Evolutionary conservation across 2,888 invertebrate species (phyloP), one percentile per base, ranked within the genome.

Genomic region (Atrina japonica): DNA sequence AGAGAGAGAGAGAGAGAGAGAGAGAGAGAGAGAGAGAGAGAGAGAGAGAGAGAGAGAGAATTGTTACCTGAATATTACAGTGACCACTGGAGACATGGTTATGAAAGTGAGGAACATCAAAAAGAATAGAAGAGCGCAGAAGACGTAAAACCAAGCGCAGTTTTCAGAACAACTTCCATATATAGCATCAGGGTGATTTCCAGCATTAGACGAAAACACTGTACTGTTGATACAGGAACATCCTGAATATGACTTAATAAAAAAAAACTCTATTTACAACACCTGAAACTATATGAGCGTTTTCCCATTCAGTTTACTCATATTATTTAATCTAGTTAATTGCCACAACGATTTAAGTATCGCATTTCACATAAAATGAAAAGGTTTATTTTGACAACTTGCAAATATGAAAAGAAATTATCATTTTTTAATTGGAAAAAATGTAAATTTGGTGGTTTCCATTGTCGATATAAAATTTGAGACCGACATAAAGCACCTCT

Each of bases 31-130:
- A n/a, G n/a, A 43, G n/a, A n/a, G 16, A 21, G 3, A 0, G 7
- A 45, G 9, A 25, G 40, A 18, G 18, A 3, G 21, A 35, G 40
- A 35, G 1, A 27, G 14, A 9, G 9, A 27, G 2, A 16, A 9
- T n/a, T 35, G 53, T 69, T 76, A 81, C 83, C 81, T 80, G 61
- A 83, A 78, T 6, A 77, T 63, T 11, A 76, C 78, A 3, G 80
- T 76, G 1, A 78, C 70, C 1, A 72, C 76, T 9, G 83, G 81
- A 3, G 83, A 73, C 83, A 83, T 76, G 11, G 80, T 78, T 21
- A 73, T 73, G 43, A 83, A 83, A 14, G 81, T 83, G 5, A 76
- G 69, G 21, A 80, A 58, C 80, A 83, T 77, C 21, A 76, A 70
- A 3, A 76, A 30, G 9, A 80, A 73, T 14, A 78, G 73, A 14